Evolutionary conservation across 2,113 vertebrate species (phyloP), one percentile per base, ranked within the genome.

Genomic region (Gulo gulo): DNA sequence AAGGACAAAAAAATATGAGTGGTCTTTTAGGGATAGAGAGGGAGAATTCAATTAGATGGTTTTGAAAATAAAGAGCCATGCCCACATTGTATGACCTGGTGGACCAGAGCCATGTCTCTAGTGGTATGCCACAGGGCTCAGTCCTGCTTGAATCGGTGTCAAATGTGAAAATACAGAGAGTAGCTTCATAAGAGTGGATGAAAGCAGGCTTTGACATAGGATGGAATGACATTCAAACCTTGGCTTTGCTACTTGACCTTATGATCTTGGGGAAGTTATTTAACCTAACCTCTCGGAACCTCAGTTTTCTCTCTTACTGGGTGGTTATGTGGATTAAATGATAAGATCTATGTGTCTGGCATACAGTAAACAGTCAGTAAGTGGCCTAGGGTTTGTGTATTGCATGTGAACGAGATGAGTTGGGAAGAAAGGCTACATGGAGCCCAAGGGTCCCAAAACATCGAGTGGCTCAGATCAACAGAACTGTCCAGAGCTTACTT

Each of bases 81-180:
- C 5, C 50, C 20, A 26, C 8, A 0, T 0, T 36, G 2, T 21
- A 8, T 45, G 21, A 36, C 55, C 10, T 9, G 10, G 21, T 5
- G 6, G 20, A 10, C 29, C 21, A 63, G 39, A 91, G 24, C 13
- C 5, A 0, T 12, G 4, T 74, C 76, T 88, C 55, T 57, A 24
- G 47, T 12, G n/a, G 10, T 45, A 10, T 14, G 61, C 69, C 50
- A 0, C 79, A 39, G 11, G 91, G 55, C 42, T 65, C 61, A 18
- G 45, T 74, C 24, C 76, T 42, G 10, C 80, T 87, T 87, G 23
- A n/a, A 78, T 31, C 7, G 29, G 10, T 26, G 18, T 10, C 34
- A 9, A 9, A 15, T 55, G 7, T 67, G 88, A 86, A 85, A 73
- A 71, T 39, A 69, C 2, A 52, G 69, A 90, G 57, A 63, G 14